Conservation (phyloP, 2,113 vertebrate genomes). For the Beaufortia kweichowensis region DNA sequence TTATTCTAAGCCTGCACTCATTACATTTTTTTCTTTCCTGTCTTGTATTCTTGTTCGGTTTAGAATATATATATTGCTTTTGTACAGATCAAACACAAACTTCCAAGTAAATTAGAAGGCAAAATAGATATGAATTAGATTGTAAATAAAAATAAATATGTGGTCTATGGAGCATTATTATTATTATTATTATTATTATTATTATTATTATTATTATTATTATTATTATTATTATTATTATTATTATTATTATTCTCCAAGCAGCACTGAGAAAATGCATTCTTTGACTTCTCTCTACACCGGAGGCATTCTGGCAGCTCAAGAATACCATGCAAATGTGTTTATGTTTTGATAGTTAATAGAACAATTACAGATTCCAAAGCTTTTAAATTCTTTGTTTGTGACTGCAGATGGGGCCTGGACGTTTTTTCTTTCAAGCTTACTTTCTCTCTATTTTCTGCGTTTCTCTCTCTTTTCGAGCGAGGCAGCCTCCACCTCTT, state of each 20-base stretch:
- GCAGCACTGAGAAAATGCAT: background rate
- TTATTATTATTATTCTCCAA: background rate
- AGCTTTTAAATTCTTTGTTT: conserved; percentile 28
- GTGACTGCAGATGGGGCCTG: conserved; percentile 24
- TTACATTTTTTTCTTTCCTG: too few relatives aligned
- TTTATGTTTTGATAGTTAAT: conserved; percentile 49
- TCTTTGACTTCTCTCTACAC: conserved; percentile 6
- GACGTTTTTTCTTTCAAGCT: conserved; percentile 1
- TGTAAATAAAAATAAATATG: too few relatives aligned
- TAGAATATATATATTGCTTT: too few relatives aligned
- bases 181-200: background rate
- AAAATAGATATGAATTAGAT: too few relatives aligned
- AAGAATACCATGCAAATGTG: conserved; percentile 29
- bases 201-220: background rate
- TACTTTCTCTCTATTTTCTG: background rate
- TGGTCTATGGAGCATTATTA: too few relatives aligned
- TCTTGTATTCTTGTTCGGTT: too few relatives aligned
- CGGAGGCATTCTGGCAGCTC: conserved; percentile 35
- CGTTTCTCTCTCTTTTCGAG: conserved; percentile 14
- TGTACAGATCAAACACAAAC: too few relatives aligned
- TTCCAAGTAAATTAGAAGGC: too few relatives aligned
- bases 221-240: background rate
- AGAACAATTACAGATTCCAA: conserved; percentile 44
- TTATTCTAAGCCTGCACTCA: too few relatives aligned
- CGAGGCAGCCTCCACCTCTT: conserved; percentile 28